These are phyloP conservation scores for Odocoileus hemionus DNA, from an alignment of 2,113 vertebrate genomes.

Conservation along the genomic window DNA sequence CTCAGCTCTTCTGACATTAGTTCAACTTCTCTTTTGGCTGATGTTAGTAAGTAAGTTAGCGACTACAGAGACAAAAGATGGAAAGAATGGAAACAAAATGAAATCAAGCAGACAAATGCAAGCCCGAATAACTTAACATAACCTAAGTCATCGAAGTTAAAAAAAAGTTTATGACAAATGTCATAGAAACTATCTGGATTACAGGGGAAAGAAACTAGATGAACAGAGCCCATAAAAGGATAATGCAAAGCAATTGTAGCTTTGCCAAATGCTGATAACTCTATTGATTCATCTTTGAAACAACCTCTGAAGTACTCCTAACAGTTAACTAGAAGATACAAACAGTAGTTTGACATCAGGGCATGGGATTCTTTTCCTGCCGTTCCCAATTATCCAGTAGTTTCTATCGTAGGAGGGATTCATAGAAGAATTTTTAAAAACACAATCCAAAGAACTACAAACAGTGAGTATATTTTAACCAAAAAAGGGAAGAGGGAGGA, in stretches of 20 bases:
- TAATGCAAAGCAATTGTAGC: not conserved
- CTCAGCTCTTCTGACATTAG: slow-evolving; percentile 90
- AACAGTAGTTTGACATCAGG: not conserved
- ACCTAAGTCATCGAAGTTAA: not conserved
- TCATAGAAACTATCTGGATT: not conserved
- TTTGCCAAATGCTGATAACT: not conserved
- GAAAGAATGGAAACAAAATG: slow-evolving; percentile 82
- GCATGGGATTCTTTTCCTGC: not conserved
- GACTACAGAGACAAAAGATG: slow-evolving; percentile 88
- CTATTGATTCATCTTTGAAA: not conserved
- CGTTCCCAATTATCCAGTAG: not conserved
- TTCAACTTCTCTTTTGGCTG: slow-evolving; percentile 91
- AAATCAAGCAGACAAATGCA: slow-evolving; percentile 83
- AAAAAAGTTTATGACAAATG: not conserved
- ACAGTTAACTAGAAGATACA: not conserved
- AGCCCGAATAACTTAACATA: slow-evolving; percentile 65
- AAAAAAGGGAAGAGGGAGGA: not conserved
- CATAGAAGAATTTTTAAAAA: slow-evolving; percentile 7
- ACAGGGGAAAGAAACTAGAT: not conserved
- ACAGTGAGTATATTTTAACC: not conserved
- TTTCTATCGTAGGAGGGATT: not conserved
- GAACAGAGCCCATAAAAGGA: not conserved
- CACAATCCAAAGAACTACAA: not conserved
- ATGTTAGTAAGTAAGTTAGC: slow-evolving; percentile 92
- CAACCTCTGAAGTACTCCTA: not conserved